Evolutionary conservation across 92 coral and sea anemone genomes (phyloP), one percentile per base, ranked within the genome.

Genomic region (Virgularia gustaviana): DNA sequence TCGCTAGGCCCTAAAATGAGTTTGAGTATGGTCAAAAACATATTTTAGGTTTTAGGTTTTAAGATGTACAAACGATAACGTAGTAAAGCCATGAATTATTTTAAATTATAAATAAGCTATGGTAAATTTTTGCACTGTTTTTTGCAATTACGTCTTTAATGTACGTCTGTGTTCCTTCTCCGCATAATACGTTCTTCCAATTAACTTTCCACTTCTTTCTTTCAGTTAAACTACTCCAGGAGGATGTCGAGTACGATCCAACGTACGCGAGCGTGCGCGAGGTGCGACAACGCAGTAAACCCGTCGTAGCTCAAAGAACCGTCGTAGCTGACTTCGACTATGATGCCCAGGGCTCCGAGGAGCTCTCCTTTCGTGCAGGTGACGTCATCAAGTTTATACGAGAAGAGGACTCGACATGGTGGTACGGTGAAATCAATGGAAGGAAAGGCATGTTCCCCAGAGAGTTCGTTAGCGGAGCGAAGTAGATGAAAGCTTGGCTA

Each of bases 391-490:
- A 74, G 43, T 29, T 77, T 12, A 47, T 68, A 9, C 90, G 27
- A 54, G 62, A 75, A 15, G 98, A 92, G 68, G 87, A 86, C 6
- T 80, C 54, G 7, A 59, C 83, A 0, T 92, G 98, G 98, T 89
- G 96, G 83, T 89, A 96, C 79, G 98, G 98, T 15, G 86, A 83
- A 42, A 8, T 85, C 12, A 65, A 76, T 15, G 98, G 87, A n/a
- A 79, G 75, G 71, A 84, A 63, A 23, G 98, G 98, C 19, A 92
- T 92, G 98, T 89, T 92, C 49, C 98, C 98, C 10, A 71, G 74
- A 56, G 80, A 38, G 34, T 92, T 86, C 71, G 98, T 89, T n/a
- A 25, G 43, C 5, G 20, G 41, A 6, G 36, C 30, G 19, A 68
- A 68, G 75, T 68, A 51, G 45, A 0, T n/a, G 37, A 2, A 31